Conservation (phyloP, 1,140 invertebrate species). For the Sycophila sp. region DNA sequence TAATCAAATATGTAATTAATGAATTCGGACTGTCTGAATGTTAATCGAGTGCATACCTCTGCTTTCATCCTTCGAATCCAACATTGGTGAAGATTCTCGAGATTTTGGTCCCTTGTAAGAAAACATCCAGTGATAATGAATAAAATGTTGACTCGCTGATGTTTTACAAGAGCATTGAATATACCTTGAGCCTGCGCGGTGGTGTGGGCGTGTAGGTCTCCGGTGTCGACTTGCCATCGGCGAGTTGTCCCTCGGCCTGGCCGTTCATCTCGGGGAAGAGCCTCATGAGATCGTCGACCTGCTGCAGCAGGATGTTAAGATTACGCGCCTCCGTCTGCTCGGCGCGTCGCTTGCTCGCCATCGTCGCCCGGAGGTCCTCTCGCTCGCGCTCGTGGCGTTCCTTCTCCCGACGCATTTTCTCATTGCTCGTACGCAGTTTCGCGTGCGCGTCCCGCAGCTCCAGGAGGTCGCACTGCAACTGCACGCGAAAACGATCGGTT, state of each 20-base stretch:
- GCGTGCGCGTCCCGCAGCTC: conserved; percentile 91
- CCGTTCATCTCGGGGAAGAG: conserved; percentile 74
- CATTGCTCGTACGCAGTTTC: conserved; percentile 90
- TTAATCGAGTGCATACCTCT: conserved; percentile 56
- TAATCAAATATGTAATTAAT: background rate
- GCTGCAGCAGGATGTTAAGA: conserved; percentile 76
- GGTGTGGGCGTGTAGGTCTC: conserved; percentile 68
- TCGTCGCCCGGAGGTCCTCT: conserved; percentile 72
- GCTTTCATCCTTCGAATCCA: conserved; percentile 62
- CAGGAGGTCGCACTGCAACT: conserved; percentile 87
- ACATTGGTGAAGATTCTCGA: conserved; percentile 70
- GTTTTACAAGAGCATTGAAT: no score
- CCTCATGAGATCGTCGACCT: conserved; percentile 80
- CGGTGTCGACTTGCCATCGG: background rate
- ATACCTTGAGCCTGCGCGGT: conserved; percentile 67
- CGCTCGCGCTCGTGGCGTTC: conserved; percentile 85
- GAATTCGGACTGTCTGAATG: background rate
- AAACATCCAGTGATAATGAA: no score
- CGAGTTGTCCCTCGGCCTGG: conserved; percentile 49
- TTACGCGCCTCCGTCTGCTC: conserved; percentile 75
- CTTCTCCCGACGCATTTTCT: conserved; percentile 87
- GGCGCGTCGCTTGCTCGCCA: conserved; percentile 65
- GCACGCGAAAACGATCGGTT: conserved; percentile 43
- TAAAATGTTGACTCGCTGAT: no score
- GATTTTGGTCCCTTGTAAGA: conserved; percentile 67